Base-by-base conservation (phyloP, 2,797 vertebrate genomes). In the Myripristis murdjan region DNA sequence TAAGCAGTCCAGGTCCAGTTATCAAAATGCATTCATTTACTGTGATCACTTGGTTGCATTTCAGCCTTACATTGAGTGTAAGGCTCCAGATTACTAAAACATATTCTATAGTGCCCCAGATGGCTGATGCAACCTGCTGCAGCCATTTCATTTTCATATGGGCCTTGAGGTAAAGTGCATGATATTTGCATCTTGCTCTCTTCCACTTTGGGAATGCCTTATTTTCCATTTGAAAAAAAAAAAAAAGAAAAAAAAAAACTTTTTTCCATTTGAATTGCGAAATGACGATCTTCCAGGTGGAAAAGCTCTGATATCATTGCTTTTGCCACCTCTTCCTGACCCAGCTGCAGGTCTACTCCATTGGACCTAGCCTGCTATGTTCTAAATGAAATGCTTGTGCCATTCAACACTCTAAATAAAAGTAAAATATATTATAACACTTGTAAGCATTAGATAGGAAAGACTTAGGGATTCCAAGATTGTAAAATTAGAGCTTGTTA, bases 281-380 rank as follows among this genome's bases (percentile, higher is more conserved):
- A 23, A 24, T 64, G 74, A 82, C 65, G 51, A 69, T 87, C 78
- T 71, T 71, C 60, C 56, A 79, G 72, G 57, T 70, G 69, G 64
- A 62, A 59, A 72, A 76, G 26, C 49, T 35, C 31, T 61, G 4
- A 74, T 44, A 22, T 43, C 31, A 48, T 16, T 8, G 14, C 15
- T 56, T 55, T 62, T 62, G 33, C 70, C 31, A 26, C 22, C 20
- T 24, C 49, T 51, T 43, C 12, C 14, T 43, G 14, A 15, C 41
- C 14, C 41, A 31, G 48, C 31, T 70, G 35, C 54, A 75, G 59
- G 59, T 47, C 20, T 31, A 44, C 28, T 58, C 49, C 22, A 24
- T 23, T 39, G 14, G 31, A 56, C 31, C 54, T 37, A 35, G 10
- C 6, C 2, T 9, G 2, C 2, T 4, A 57, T 4, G 8, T 24